A percentile compares a stretch with the other conserved stretches of the same genome.
These are phyloP conservation scores for Stichodactyla mertensii DNA, from an alignment of 64 coral and sea anemone genomes.

Conservation along the genomic window DNA sequence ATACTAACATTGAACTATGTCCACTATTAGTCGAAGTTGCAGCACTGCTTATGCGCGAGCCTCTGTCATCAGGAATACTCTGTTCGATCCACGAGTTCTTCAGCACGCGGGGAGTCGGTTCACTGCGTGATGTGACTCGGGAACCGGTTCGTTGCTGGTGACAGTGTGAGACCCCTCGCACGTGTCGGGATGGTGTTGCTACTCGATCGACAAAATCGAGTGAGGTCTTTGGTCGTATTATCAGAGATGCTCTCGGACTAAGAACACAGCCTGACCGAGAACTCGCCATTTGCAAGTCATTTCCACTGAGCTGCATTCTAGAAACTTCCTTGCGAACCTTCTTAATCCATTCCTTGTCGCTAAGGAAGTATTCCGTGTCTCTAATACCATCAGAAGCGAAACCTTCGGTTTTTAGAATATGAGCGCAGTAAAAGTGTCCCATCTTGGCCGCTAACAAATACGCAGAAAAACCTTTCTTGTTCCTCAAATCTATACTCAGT, in stretches of 20 bases:
- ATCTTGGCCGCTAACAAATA: slow-evolving; percentile 82
- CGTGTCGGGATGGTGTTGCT: background rate
- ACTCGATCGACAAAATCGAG: slow-evolving; percentile 10
- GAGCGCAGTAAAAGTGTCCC: slow-evolving; percentile 57
- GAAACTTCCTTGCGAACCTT: slow-evolving; percentile 60
- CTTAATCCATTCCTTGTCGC: slow-evolving; percentile 79
- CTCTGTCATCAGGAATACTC: background rate
- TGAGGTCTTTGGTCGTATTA: slow-evolving; percentile 59
- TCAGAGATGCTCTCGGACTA: slow-evolving; percentile 5
- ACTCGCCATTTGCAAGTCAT: background rate
- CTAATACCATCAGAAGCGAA: slow-evolving; percentile 68
- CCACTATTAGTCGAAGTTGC: slow-evolving; percentile 16
- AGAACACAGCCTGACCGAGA: background rate
- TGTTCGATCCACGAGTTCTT: slow-evolving; percentile 10
- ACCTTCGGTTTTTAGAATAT: slow-evolving; percentile 65
- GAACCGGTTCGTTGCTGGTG: slow-evolving; percentile 28
- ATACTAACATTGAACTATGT: slow-evolving; percentile 10
- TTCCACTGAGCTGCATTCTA: background rate
- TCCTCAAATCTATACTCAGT: slow-evolving; percentile 74
- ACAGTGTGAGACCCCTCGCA: background rate
- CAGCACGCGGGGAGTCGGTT: background rate
- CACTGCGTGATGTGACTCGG: slow-evolving; percentile 53
- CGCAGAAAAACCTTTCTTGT: slow-evolving; percentile 88
- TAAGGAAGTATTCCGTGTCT: slow-evolving; percentile 78
- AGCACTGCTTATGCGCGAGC: slow-evolving; percentile 4